Percentiles rank a stretch among this genome's conserved stretches.
phyloP scores from a whole-genome alignment of 2,113 vertebrate genomes.

The Microtus oregoni region DNA sequence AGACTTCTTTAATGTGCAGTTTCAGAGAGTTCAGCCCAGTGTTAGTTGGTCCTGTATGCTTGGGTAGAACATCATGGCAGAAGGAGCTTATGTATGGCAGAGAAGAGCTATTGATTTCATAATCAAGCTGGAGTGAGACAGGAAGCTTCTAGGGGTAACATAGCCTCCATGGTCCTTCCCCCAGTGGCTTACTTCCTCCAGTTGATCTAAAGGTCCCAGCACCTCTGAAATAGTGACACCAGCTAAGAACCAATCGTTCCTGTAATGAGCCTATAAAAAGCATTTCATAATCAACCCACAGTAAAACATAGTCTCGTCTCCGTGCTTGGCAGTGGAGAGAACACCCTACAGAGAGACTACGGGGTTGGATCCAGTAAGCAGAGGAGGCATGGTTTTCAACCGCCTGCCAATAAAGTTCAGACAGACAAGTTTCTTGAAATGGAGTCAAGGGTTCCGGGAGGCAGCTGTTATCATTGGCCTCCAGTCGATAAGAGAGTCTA shows the following conservation, averaged over 20 bases:
- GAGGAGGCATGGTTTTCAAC: neutral
- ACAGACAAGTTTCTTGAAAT: neutral
- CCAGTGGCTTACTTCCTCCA: neutral
- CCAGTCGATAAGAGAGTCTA: neutral
- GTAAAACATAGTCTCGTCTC: neutral
- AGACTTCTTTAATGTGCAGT: neutral
- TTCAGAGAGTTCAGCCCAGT: neutral
- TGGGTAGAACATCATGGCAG: neutral
- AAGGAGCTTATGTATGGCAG: neutral
- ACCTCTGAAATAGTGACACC: neutral
- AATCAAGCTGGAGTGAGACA: neutral
- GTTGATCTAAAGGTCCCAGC: neutral
- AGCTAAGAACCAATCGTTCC: neutral
- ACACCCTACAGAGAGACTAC: neutral
- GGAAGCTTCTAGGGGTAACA: neutral
- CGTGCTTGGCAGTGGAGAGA: neutral
- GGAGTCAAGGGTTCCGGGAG: neutral
- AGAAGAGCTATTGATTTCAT: neutral
- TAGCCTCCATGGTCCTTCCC: neutral
- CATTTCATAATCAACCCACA: neutral
- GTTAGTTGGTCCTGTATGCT: neutral
- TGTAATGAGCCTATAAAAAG: neutral
- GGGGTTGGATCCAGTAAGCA: neutral
- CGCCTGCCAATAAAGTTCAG: neutral
- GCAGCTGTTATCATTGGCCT: neutral